These are phyloP conservation scores for Corythornis cristatus DNA, from an alignment of 2,113 vertebrate genomes.

Conservation along the genomic window DNA sequence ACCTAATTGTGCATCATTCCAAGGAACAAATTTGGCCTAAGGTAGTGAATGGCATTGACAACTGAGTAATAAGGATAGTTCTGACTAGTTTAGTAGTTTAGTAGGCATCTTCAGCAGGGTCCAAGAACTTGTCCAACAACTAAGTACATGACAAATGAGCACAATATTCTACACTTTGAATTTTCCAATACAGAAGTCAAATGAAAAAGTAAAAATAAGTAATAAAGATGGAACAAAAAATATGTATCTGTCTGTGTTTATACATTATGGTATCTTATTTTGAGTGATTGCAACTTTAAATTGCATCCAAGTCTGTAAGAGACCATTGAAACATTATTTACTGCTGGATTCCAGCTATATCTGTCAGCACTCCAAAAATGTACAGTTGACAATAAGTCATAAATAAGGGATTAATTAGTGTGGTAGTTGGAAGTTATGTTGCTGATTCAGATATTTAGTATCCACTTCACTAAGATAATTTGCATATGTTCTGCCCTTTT, in stretches of 20 bases:
- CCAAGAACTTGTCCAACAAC: not conserved
- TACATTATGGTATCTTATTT: not conserved
- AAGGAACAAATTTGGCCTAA: not conserved
- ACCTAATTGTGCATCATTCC: not conserved
- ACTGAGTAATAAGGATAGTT: not conserved
- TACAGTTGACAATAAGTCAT: constrained; percentile 43
- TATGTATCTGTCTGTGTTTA: constrained; percentile 16
- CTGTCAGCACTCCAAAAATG: constrained; percentile 34
- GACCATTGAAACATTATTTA: constrained; percentile 39
- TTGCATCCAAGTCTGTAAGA: not conserved
- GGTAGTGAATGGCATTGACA: not conserved
- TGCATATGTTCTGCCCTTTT: constrained; percentile 29
- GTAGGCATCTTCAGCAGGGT: not conserved
- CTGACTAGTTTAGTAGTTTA: not conserved
- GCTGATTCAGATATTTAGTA: constrained; percentile 58
- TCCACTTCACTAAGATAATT: constrained; percentile 31
- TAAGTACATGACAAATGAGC: not conserved
- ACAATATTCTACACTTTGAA: not conserved
- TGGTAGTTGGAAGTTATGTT: constrained; percentile 7
- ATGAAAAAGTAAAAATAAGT: not conserved
- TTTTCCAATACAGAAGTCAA: not conserved
- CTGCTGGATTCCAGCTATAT: constrained; percentile 19
- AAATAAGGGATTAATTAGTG: constrained; percentile 53
- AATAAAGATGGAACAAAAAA: constrained; percentile 3
- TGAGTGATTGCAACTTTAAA: constrained; percentile 23